Base-by-base conservation (phyloP, 1,140 invertebrate species). In the Dolichoris vasculosae region DNA sequence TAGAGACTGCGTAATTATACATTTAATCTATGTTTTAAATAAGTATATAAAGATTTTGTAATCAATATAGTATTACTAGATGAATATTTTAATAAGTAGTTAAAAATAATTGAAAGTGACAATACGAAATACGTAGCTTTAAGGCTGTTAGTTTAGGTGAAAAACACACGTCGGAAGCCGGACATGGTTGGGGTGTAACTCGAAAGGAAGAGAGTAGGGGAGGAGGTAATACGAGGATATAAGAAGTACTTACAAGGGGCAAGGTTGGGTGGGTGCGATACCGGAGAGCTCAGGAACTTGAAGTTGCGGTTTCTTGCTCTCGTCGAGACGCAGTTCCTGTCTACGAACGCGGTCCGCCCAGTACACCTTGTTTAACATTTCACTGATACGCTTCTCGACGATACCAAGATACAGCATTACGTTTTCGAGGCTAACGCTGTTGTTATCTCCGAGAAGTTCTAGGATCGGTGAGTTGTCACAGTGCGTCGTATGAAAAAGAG, bases 401-500 rank as follows among this genome's bases (percentile, higher is more conserved):
- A 96, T 95, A 63, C 95, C 96, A 87, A 97, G 94, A 89, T 96
- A 96, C 3, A 97, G 93, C 89, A 96, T 95, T 0, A 96, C 96
- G 90, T 97, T 97, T 83, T 95, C 94, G 76, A 94, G 93, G 20
- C 95, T 96, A 35, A 97, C 94, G 30, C 94, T 93, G 46, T 94
- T 93, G 77, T 95, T 94, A 23, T 95, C 91, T 88, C 96, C 96
- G 3, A 97, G 90, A 20, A 97, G 92, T 89, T 95, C 94, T 2
- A 97, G 92, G 35, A 97, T 95, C 0, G 96, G 96, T 2, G 96
- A 94, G 83, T 95, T 95, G 87, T 96, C 95, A 88, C 96, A 97
- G 13, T 94, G 91, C 7, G 95, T 94, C 69, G 94, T 91, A 69
- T 93, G 94, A 91, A 96, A 96, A 23, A 96, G 91, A 23, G 92